Conservation (phyloP, 2,888 invertebrate species). For the Ptilodon capucinus region DNA sequence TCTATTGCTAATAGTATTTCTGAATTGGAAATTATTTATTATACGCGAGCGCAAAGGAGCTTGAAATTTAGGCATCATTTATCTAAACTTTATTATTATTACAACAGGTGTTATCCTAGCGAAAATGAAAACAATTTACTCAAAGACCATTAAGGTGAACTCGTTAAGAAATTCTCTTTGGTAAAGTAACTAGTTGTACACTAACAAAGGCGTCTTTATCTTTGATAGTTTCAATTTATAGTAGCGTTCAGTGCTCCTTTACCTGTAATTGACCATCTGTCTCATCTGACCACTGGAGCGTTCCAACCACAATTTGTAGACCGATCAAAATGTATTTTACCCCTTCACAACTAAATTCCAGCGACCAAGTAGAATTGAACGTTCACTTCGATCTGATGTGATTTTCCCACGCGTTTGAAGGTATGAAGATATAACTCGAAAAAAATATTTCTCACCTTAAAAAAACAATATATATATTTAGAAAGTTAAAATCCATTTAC, state of each 20-base stretch:
- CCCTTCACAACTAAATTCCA: slow-evolving; percentile 13
- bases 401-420: slow-evolving; percentile 17
- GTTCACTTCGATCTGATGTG: slow-evolving; percentile 5
- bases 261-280: slow-evolving; percentile 6
- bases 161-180: not conserved
- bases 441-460: no score
- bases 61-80: no score
- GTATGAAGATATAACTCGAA: no score
- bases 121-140: no score
- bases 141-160: no score
- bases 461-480: no score
- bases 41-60: no score
- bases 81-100: no score
- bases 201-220: not conserved
- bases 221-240: not conserved
- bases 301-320: slow-evolving; percentile 13
- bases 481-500: no score
- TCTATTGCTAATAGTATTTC: no score
- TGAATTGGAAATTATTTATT: no score
- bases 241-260: slow-evolving; percentile 8
- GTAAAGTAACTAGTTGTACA: not conserved
- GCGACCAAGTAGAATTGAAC: not conserved
- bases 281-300: slow-evolving; percentile 11
- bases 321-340: not conserved
- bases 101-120: no score